Conservation (phyloP, 2,888 invertebrate genomes). For the Leptopilina myrica region DNA sequence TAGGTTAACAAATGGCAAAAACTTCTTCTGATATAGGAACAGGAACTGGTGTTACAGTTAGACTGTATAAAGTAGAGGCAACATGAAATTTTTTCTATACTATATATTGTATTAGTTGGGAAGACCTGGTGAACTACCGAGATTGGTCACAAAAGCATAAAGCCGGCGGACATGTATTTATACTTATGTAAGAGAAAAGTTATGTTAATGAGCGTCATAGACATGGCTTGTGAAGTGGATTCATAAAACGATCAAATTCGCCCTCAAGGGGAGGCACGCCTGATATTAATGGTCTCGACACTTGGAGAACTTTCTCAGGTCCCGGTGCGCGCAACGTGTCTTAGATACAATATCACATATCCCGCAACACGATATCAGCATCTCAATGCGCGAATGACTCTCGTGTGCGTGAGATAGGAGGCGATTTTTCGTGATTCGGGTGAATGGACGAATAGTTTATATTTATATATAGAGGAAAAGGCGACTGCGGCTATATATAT, state of each 20-base stretch:
- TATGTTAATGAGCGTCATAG: slow-evolving; percentile 38
- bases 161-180: slow-evolving; percentile 33
- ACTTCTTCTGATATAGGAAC: slow-evolving; percentile 14
- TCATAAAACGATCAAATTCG: slow-evolving; percentile 36
- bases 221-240: slow-evolving; percentile 31
- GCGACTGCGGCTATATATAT: slow-evolving; percentile 30
- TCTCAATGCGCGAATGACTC: slow-evolving; percentile 48
- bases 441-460: slow-evolving; percentile 68
- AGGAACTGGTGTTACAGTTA: slow-evolving; percentile 38
- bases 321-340: slow-evolving; percentile 12
- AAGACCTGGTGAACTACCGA: slow-evolving; percentile 35
- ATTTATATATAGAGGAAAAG: slow-evolving; percentile 29
- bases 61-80: slow-evolving; percentile 3
- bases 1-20: slow-evolving; percentile 13
- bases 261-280: slow-evolving; percentile 26
- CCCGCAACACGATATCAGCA: slow-evolving; percentile 34
- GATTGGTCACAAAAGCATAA: slow-evolving; percentile 26
- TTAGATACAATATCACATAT: slow-evolving; percentile 32
- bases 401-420: slow-evolving; percentile 48
- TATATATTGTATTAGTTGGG: background rate
- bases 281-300: slow-evolving; percentile 39
- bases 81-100: background rate
- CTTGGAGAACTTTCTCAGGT: slow-evolving; percentile 37
- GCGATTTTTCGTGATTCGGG: slow-evolving; percentile 74
- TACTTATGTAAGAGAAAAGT: slow-evolving; percentile 38